A percentile compares a stretch with the other conserved stretches of the same genome.
phyloP scores from a whole-genome alignment of 2,113 vertebrate species.

The Oriolus oriolus region DNA sequence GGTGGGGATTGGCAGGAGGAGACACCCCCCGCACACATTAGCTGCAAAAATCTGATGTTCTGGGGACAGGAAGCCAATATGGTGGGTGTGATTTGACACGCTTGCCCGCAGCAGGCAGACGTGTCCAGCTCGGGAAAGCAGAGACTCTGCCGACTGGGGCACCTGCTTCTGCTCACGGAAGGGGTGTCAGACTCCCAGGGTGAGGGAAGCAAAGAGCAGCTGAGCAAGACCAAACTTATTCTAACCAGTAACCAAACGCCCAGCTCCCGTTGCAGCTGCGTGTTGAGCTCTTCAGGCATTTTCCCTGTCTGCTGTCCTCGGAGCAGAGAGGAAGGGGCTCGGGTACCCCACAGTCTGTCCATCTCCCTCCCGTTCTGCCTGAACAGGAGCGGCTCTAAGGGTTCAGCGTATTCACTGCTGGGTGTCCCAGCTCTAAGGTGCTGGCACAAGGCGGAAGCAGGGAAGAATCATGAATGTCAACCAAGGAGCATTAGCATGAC shows the following conservation, averaged over 20 bases:
- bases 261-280: not conserved
- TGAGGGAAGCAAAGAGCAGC: not conserved
- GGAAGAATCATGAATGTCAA: slow-evolving; percentile 74
- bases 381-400: slow-evolving; percentile 53
- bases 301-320: not conserved
- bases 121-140: not conserved
- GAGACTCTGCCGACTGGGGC: not conserved
- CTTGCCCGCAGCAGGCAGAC: slow-evolving; percentile 7
- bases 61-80: slow-evolving; percentile 79
- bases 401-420: slow-evolving; percentile 59
- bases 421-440: slow-evolving; percentile 61
- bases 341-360: slow-evolving; percentile 71
- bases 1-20: slow-evolving; percentile 66
- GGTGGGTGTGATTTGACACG: slow-evolving; percentile 65
- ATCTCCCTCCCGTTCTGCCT: slow-evolving; percentile 67
- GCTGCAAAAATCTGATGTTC: slow-evolving; percentile 68
- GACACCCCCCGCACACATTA: slow-evolving; percentile 50
- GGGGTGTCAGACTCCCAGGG: not conserved
- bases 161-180: not conserved
- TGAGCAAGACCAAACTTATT: not conserved
- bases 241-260: not conserved
- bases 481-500: slow-evolving; percentile 86
- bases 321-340: not conserved
- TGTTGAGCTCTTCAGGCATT: not conserved
- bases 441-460: slow-evolving; percentile 64